phyloP scores from a whole-genome alignment of 1,140 invertebrate genomes.

The Drosophila navojoa region DNA sequence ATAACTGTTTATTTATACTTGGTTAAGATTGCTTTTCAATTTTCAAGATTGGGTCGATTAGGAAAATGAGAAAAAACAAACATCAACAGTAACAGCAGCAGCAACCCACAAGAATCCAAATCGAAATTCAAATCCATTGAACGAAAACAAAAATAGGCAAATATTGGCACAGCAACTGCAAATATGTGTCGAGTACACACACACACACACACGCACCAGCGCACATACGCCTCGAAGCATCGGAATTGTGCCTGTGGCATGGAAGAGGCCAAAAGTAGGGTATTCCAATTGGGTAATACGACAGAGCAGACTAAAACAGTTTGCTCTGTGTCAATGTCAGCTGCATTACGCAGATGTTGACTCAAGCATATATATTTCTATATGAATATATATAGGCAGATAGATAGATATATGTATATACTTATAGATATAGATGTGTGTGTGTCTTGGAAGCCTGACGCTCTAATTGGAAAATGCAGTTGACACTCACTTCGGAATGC shows the following conservation, averaged over 20 bases:
- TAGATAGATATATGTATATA: neutral
- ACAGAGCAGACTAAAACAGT: neutral
- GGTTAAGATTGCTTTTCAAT: slow-evolving; percentile 11
- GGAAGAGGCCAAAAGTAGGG: neutral
- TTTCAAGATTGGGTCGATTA: slow-evolving; percentile 1
- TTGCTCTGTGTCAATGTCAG: slow-evolving; percentile 32
- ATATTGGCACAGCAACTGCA: slow-evolving; percentile 25
- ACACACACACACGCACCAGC: neutral
- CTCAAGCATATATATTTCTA: neutral
- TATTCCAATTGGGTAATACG: slow-evolving; percentile 9
- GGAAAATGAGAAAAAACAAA: neutral
- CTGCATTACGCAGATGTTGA: slow-evolving; percentile 17
- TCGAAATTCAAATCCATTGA: slow-evolving; percentile 10
- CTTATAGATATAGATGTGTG: too few species aligned
- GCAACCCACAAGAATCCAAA: slow-evolving; percentile 4
- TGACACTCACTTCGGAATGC: slow-evolving; percentile 48
- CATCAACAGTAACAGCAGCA: too few species aligned
- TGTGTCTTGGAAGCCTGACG: neutral
- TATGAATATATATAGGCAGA: neutral
- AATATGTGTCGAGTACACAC: neutral
- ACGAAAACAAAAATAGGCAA: slow-evolving; percentile 25
- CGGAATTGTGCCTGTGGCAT: neutral
- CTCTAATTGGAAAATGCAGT: slow-evolving; percentile 56
- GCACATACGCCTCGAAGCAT: neutral
- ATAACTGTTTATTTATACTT: slow-evolving; percentile 22